Base-by-base conservation (phyloP, 2,797 vertebrate genomes). In the Moxostoma hubbsi region DNA sequence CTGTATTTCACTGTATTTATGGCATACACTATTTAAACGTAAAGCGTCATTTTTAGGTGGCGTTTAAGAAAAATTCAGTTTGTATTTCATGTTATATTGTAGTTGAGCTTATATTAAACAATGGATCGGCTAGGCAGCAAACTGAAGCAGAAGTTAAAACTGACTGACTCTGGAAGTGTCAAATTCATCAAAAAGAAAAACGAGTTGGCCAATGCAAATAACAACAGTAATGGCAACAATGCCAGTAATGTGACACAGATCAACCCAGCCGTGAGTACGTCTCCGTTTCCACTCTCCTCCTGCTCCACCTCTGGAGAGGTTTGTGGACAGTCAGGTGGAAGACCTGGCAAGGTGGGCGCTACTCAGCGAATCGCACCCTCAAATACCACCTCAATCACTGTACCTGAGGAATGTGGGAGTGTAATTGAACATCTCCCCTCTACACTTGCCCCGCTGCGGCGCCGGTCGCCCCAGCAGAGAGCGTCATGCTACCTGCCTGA, bases 111-210 rank as follows among this genome's bases (percentile, higher is more conserved):
- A 8, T 43, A 57, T 65, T 67, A 53, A 9, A 16, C 12, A 77
- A 92, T 96, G 95, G 96, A 96, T 90, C 90, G 93, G 61, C 90
- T 95, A 1, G 94, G 95, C 75, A 95, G 92, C 85, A 95, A 95
- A 88, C 86, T 96, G 67, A 84, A 96, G 88, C 94, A 92, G 83
- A 96, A 96, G 89, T 87, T 96, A 77, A 95, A 95, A 88, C 90
- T 95, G 55, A 95, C 93, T 0, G 95, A 96, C 87, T 94, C 95
- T 0, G 92, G 94, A 78, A 95, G 93, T 81, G 95, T 92, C 77
- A 96, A 95, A 89, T 94, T 96, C 82, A 90, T 89, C 13, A 94
- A 93, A 87, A 94, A 94, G 77, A 94, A 95, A 68, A 92, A 90
- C 0, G 95, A 95, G 81, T 85, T 89, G 77, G 88, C 89, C 88